A percentile compares a stretch with the other conserved stretches of the same genome.
These are phyloP conservation scores for Setophaga kirtlandii DNA, from an alignment of 2,113 vertebrate genomes.

Conservation along the genomic window DNA sequence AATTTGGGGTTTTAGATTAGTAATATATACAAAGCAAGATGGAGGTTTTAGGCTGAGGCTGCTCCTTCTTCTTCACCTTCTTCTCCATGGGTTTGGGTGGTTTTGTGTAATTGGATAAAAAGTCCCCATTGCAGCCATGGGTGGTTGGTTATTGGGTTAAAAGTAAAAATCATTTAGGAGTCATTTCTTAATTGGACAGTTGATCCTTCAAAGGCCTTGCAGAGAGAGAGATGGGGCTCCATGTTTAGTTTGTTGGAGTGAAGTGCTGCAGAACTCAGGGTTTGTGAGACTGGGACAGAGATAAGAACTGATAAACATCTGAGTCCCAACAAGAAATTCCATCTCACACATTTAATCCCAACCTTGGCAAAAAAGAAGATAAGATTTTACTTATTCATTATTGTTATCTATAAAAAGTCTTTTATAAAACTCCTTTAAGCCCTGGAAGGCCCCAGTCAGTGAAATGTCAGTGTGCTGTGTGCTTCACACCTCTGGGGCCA, in stretches of 20 bases:
- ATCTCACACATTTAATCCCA: fast-evolving
- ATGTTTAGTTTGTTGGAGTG: background rate
- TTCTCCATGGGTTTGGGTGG: background rate
- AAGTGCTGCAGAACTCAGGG: background rate
- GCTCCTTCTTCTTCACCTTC: too few relatives aligned
- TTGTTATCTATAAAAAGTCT: background rate
- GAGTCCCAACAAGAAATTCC: background rate
- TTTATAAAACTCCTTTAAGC: background rate
- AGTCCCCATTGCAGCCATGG: background rate
- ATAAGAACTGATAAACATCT: background rate
- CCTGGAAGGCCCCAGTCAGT: background rate
- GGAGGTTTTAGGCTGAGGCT: too few relatives aligned
- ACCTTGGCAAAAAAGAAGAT: background rate
- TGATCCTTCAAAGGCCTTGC: background rate
- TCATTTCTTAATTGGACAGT: background rate
- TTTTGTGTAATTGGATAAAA: background rate
- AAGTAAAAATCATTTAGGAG: background rate
- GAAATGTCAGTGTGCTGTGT: fast-evolving
- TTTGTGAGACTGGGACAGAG: background rate
- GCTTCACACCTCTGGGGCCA: fast-evolving
- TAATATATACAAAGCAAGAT: too few relatives aligned
- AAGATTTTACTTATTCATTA: background rate
- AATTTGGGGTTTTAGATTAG: too few relatives aligned
- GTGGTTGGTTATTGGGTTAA: background rate
- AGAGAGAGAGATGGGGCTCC: background rate